Conservation (phyloP, 2,888 invertebrate genomes). For the Cataglyphis cursor region DNA sequence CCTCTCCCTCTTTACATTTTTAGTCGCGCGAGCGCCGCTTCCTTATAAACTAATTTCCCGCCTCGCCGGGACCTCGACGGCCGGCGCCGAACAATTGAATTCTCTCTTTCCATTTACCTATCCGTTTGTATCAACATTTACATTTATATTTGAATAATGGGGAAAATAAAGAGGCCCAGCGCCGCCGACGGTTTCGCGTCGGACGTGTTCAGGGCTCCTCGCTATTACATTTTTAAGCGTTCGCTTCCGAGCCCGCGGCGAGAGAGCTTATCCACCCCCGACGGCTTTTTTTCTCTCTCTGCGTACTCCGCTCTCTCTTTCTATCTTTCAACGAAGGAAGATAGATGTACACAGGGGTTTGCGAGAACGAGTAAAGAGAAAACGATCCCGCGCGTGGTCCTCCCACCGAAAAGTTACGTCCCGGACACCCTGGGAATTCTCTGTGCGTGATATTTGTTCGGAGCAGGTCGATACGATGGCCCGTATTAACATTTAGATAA, state of each 20-base stretch:
- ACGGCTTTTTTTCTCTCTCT: constrained; percentile 39
- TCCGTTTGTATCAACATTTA: constrained; percentile 87
- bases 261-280: constrained; percentile 54
- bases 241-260: constrained; percentile 84
- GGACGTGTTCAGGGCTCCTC: constrained; percentile 69
- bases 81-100: constrained; percentile 85
- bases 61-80: constrained; percentile 58
- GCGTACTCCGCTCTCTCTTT: neutral
- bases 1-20: constrained; percentile 66
- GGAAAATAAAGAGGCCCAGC: constrained; percentile 85
- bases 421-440: constrained; percentile 68
- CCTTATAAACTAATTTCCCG: constrained; percentile 86
- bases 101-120: constrained; percentile 87
- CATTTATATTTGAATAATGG: constrained; percentile 87
- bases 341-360: constrained; percentile 29
- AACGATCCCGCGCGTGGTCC: constrained; percentile 29
- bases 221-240: constrained; percentile 85
- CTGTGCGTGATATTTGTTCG: constrained; percentile 73
- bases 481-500: constrained; percentile 86
- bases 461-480: constrained; percentile 68
- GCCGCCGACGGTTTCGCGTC: constrained; percentile 66
- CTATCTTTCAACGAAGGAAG: constrained; percentile 38
- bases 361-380: constrained; percentile 51
- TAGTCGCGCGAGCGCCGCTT: constrained; percentile 82
- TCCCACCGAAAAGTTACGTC: constrained; percentile 15